Evolutionary conservation across 2,797 vertebrate genomes (phyloP).

Genomic region (Spinibarbus caldwelli): DNA sequence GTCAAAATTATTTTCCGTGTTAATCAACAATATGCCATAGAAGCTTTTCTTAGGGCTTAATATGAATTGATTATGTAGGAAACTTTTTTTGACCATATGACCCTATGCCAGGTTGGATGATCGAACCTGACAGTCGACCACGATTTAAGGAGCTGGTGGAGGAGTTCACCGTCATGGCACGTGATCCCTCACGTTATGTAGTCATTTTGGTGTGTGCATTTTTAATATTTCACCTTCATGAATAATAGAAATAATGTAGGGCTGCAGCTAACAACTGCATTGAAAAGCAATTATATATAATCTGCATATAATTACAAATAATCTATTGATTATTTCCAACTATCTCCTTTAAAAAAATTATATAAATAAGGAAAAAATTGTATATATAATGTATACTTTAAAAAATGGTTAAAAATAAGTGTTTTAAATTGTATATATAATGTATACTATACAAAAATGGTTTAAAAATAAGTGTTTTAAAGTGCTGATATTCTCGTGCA

Average conservation of each 20-base stretch:
- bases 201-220: conserved; percentile 86
- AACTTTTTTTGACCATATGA: background rate
- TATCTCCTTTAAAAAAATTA: background rate
- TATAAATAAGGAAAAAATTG: background rate
- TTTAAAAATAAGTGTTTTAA: too few species aligned
- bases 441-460: background rate
- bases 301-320: background rate
- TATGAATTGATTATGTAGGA: background rate
- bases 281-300: background rate
- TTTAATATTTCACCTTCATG: background rate
- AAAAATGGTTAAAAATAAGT: too few species aligned
- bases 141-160: conserved; percentile 89
- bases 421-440: too few species aligned
- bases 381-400: too few species aligned
- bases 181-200: conserved; percentile 91
- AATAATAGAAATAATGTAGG: background rate
- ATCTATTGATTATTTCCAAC: background rate
- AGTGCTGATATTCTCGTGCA: too few species aligned
- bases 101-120: conserved; percentile 91
- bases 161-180: conserved; percentile 90
- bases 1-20: background rate
- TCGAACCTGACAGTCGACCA: conserved; percentile 93
- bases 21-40: background rate
- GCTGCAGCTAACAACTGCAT: background rate
- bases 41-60: background rate